These are phyloP conservation scores for Momotus momota DNA, from an alignment of 2,797 vertebrate species.

Conservation along the genomic window DNA sequence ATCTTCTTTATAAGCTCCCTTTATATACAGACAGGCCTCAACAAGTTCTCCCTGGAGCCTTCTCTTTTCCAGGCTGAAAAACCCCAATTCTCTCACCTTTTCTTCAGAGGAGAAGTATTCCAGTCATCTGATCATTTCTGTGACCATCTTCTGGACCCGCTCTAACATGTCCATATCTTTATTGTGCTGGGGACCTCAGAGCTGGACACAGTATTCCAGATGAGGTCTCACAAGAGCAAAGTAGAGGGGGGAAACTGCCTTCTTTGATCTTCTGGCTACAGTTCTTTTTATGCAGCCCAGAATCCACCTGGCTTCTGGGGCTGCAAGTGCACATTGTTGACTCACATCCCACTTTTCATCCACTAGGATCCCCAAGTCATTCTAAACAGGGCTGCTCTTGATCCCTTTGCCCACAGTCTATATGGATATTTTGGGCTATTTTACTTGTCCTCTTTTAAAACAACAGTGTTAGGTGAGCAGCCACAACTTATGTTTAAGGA, in stretches of 20 bases:
- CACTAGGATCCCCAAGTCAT: not conserved
- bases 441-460: not conserved
- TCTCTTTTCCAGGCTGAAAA: not conserved
- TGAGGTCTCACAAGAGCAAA: not conserved
- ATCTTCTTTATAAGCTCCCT: not conserved
- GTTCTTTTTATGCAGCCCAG: not conserved
- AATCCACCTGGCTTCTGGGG: not conserved
- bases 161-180: not conserved
- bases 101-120: not conserved
- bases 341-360: not conserved
- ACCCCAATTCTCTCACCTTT: not conserved
- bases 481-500: not conserved
- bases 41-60: not conserved
- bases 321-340: not conserved
- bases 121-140: not conserved
- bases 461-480: not conserved
- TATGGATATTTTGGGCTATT: not conserved
- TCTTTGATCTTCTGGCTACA: not conserved
- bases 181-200: not conserved
- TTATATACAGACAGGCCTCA: not conserved
- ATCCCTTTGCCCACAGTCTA: not conserved
- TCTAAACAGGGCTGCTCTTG: not conserved
- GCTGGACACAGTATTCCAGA: not conserved
- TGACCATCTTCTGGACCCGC: not conserved
- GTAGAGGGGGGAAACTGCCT: not conserved